A percentile compares a stretch with the other conserved stretches of the same genome.
Evolutionary conservation across 2,113 vertebrate genomes (phyloP).

Genomic region (Spea multiplicata): DNA sequence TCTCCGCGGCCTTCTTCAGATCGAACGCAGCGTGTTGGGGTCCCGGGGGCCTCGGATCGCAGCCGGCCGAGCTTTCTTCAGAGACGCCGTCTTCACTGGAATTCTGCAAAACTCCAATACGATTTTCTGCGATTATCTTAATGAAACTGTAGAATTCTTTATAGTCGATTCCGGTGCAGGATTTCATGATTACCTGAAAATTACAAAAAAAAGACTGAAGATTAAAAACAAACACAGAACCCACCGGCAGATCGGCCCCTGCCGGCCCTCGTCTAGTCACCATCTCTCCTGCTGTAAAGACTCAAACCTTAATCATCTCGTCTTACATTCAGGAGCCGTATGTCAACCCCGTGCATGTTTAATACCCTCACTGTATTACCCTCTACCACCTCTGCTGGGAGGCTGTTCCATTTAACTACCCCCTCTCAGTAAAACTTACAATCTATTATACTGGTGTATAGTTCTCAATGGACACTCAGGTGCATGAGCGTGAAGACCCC

Average conservation of each 20-base stretch:
- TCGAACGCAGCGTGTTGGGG: conserved; percentile 86
- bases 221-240: accelerated
- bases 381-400: too few species aligned
- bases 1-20: conserved; percentile 73
- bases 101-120: conserved; percentile 69
- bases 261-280: too few species aligned
- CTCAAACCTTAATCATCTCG: too few species aligned
- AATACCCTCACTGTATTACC: too few species aligned
- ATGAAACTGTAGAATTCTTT: conserved; percentile 89
- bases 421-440: neutral
- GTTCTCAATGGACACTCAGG: too few species aligned
- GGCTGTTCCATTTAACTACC: too few species aligned
- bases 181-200: conserved; percentile 86
- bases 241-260: too few species aligned
- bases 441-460: neutral
- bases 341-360: too few species aligned
- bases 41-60: conserved; percentile 63
- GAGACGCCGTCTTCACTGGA: conserved; percentile 53
- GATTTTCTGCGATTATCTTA: conserved; percentile 78
- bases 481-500: neutral
- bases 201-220: neutral
- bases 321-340: too few species aligned
- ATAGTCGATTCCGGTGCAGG: conserved; percentile 90
- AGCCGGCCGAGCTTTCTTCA: conserved; percentile 32
- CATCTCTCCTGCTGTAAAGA: too few species aligned